A percentile compares a stretch with the other conserved stretches of the same genome.
Conservation (phyloP, 2,113 vertebrate species). For the Mola mola region DNA sequence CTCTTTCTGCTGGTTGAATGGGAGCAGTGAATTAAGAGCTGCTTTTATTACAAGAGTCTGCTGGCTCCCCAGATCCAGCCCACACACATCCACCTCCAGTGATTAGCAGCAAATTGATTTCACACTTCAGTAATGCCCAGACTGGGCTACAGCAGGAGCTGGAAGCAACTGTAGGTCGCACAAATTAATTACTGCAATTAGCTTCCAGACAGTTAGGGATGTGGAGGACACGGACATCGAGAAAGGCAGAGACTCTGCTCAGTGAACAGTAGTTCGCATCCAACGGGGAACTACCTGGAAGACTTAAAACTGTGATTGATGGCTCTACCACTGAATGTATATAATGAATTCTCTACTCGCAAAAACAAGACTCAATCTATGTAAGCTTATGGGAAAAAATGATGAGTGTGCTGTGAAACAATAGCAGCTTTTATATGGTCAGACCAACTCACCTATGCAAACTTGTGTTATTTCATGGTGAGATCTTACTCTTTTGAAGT, state of each 20-base stretch:
- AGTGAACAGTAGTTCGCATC: not conserved
- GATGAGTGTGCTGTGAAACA: no score
- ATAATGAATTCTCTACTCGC: no score
- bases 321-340: not conserved
- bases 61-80: conserved; percentile 28
- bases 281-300: not conserved
- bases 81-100: conserved; percentile 51
- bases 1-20: conserved; percentile 26
- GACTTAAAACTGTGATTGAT: not conserved
- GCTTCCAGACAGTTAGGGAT: conserved; percentile 47
- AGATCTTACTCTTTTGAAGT: no score
- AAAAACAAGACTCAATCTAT: no score
- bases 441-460: no score
- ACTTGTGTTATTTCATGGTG: no score
- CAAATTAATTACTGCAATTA: conserved; percentile 71
- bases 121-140: conserved; percentile 59
- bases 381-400: no score
- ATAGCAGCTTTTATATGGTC: no score
- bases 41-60: conserved; percentile 48
- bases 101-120: conserved; percentile 72
- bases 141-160: conserved; percentile 54
- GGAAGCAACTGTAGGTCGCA: conserved; percentile 56
- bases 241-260: conserved; percentile 7
- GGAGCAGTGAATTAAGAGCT: conserved; percentile 47
- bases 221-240: conserved; percentile 31